Percentiles rank a stretch among this genome's conserved stretches.
Evolutionary conservation across 2,797 vertebrate species (phyloP).

Genomic region (Acipenser oxyrinchus): DNA sequence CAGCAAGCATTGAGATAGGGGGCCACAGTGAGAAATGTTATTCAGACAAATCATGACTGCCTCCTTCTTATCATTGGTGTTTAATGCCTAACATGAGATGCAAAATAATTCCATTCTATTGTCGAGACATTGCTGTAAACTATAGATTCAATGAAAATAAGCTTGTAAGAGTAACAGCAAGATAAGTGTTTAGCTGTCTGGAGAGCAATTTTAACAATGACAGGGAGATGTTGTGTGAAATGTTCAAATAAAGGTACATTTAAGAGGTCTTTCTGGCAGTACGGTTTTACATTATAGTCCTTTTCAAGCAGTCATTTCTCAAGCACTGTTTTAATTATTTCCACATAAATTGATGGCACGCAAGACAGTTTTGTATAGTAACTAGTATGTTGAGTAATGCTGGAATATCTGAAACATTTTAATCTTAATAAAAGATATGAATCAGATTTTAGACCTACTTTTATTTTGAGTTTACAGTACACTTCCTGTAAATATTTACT

Average conservation of each 20-base stretch:
- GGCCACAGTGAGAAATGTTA: background rate
- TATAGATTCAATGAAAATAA: conserved; percentile 11
- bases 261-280: conserved; percentile 15
- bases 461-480: conserved; percentile 2
- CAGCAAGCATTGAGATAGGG: background rate
- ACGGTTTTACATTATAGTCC: background rate
- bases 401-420: no score
- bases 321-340: background rate
- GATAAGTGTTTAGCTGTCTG: conserved; percentile 6
- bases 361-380: background rate
- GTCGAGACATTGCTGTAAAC: background rate
- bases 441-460: conserved; percentile 12
- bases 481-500: conserved; percentile 3
- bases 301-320: background rate
- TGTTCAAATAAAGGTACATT: conserved; percentile 1
- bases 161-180: conserved; percentile 12
- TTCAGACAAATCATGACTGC: conserved; percentile 24
- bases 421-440: conserved; percentile 6
- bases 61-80: conserved; percentile 28
- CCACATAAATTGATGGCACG: background rate
- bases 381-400: no score
- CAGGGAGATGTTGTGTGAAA: conserved; percentile 7
- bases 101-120: conserved; percentile 9
- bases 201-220: conserved; percentile 13
- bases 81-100: conserved; percentile 1